Base-by-base conservation (phyloP, 2,113 vertebrate species). In the Haemorhous mexicanus region DNA sequence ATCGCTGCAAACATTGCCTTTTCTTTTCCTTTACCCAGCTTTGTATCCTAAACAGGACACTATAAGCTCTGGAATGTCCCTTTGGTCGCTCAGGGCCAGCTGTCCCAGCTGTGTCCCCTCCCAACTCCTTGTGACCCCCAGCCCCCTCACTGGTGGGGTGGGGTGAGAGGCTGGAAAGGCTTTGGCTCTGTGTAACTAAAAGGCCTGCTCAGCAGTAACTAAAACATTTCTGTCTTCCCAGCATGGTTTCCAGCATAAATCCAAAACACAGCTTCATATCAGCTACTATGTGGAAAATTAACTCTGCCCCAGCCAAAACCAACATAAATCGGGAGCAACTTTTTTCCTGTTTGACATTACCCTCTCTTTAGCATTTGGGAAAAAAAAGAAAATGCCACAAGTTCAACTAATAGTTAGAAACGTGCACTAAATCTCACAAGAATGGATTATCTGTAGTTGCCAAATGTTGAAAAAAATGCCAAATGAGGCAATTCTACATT, bases 251-350 rank as follows among this genome's bases (percentile, higher is more conserved):
- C 32, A 37, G 32, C 9, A 61, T 16, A 62, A 41, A 68, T 43
- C 27, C 11, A 43, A 55, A 86, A 17, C 27, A 55, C 15, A 75
- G 23, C 13, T 16, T 11, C 6, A 5, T 33, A 20, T 13, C 32
- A 68, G 9, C 21, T 61, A 35, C 46, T 33, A 24, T 18, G 16
- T 15, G 32, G 32, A 91, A 86, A 47, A 68, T 21, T 75, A 79
- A 35, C 14, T 46, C 28, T 50, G 43, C 6, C 13, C 16, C 33
- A 81, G 41, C 17, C 35, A 81, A 43, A 86, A 56, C 6, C 32
- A 55, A 12, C 16, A 47, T 13, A 50, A 90, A 33, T 47, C 1
- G 0, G 4, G 33, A 84, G 1, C 2, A 61, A 21, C 3, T 18
- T 37, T 83, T 44, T 77, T 44, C 11, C 4, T 59, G 5, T 64